These are phyloP conservation scores for Octomys mimax DNA, from an alignment of 2,797 vertebrate species.

Conservation along the genomic window DNA sequence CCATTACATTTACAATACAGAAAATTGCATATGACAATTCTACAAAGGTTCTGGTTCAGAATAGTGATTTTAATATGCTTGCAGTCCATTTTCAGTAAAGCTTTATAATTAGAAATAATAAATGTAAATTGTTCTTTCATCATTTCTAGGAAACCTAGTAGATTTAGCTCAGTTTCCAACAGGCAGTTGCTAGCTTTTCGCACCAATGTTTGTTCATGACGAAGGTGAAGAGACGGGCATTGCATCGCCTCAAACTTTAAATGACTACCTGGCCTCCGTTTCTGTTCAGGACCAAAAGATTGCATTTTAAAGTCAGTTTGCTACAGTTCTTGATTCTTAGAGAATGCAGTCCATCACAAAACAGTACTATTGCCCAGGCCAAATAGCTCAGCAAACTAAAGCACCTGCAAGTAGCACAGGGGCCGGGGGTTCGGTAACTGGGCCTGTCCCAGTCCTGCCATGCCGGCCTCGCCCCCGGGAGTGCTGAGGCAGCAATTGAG, in stretches of 20 bases:
- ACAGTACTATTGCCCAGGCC: neutral
- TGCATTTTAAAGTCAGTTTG: neutral
- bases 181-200: neutral
- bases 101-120: neutral
- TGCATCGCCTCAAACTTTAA: neutral
- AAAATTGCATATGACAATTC: slow-evolving; percentile 18
- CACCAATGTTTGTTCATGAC: neutral
- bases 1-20: neutral
- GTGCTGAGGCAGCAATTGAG: too few relatives aligned
- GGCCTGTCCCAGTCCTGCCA: too few relatives aligned
- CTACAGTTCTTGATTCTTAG: neutral
- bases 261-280: neutral
- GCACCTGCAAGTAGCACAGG: too few relatives aligned
- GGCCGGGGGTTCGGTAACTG: too few relatives aligned
- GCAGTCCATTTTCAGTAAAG: neutral
- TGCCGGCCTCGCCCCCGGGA: too few relatives aligned
- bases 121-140: neutral
- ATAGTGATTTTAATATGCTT: neutral
- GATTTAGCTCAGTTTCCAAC: neutral
- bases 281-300: neutral
- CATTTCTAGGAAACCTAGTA: neutral
- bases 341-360: neutral
- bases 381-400: too few relatives aligned
- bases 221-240: neutral
- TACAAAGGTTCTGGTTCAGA: neutral